Percentiles rank a stretch among this genome's conserved stretches.
Evolutionary conservation across 2,797 vertebrate genomes (phyloP).

Genomic region (Hippocampus kuda): DNA sequence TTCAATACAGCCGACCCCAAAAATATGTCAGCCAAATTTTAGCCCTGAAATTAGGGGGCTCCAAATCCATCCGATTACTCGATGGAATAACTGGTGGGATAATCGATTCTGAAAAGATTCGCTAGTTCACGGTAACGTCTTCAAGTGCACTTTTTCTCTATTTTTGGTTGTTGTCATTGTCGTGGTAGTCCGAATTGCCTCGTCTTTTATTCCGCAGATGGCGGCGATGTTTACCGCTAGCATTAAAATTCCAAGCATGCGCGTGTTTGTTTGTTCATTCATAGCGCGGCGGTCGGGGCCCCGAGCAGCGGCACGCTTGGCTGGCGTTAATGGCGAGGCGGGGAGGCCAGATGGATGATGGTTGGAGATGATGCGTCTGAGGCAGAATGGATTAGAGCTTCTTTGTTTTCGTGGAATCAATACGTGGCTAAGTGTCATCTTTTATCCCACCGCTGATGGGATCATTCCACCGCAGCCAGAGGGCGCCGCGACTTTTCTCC

Average conservation of each 20-base stretch:
- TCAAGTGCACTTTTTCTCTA: not conserved
- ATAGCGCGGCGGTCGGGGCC: slow-evolving; percentile 8
- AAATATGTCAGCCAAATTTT: too few relatives aligned
- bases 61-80: too few relatives aligned
- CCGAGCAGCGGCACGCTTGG: slow-evolving; percentile 38
- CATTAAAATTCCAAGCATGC: slow-evolving; percentile 47
- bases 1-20: too few relatives aligned
- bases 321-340: slow-evolving; percentile 49
- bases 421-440: slow-evolving; percentile 60
- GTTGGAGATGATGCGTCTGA: slow-evolving; percentile 61
- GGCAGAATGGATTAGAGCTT: slow-evolving; percentile 61
- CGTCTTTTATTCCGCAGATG: not conserved
- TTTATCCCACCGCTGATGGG: slow-evolving; percentile 60
- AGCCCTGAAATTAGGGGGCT: too few relatives aligned
- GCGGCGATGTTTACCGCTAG: slow-evolving; percentile 13
- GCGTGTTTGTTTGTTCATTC: slow-evolving; percentile 50
- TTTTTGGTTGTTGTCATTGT: not conserved
- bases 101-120: too few relatives aligned
- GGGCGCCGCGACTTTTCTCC: slow-evolving; percentile 57
- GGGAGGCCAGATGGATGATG: slow-evolving; percentile 62
- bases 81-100: too few relatives aligned
- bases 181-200: not conserved
- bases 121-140: not conserved
- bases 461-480: slow-evolving; percentile 59
- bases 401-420: slow-evolving; percentile 66